These are phyloP conservation scores for Clarias batrachus DNA, from an alignment of 2,113 vertebrate genomes.

Conservation along the genomic window DNA sequence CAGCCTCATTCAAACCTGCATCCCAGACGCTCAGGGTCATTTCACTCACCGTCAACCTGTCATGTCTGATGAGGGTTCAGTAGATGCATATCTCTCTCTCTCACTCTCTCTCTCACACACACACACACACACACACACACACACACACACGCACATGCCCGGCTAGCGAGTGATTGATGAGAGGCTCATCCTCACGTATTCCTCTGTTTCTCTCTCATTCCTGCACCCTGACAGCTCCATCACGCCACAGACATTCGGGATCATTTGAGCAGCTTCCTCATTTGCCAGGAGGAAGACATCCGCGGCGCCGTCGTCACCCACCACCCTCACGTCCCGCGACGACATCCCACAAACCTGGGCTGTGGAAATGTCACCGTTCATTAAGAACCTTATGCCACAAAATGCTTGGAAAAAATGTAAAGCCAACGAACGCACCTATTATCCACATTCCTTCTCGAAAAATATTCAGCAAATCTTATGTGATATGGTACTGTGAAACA, in stretches of 20 bases:
- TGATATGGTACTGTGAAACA: no score
- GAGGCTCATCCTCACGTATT: constrained; percentile 56
- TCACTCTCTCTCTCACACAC: background rate
- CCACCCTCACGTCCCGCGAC: background rate
- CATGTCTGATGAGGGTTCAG: constrained; percentile 38
- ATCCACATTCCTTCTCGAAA: background rate
- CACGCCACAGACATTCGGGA: constrained; percentile 13
- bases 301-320: background rate
- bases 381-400: constrained; percentile 19
- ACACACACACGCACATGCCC: background rate
- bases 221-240: constrained; percentile 58
- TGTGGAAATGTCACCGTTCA: constrained; percentile 5
- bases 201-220: constrained; percentile 62
- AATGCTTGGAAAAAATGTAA: background rate
- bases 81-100: background rate
- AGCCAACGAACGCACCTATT: background rate
- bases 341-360: background rate
- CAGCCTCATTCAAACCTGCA: constrained; percentile 12
- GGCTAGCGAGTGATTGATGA: constrained; percentile 67
- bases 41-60: constrained; percentile 32
- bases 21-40: constrained; percentile 24
- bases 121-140: background rate
- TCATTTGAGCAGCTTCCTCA: constrained; percentile 31
- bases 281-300: background rate
- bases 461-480: background rate